Conservation (phyloP, 2,113 vertebrate species). For the Perca flavescens region DNA sequence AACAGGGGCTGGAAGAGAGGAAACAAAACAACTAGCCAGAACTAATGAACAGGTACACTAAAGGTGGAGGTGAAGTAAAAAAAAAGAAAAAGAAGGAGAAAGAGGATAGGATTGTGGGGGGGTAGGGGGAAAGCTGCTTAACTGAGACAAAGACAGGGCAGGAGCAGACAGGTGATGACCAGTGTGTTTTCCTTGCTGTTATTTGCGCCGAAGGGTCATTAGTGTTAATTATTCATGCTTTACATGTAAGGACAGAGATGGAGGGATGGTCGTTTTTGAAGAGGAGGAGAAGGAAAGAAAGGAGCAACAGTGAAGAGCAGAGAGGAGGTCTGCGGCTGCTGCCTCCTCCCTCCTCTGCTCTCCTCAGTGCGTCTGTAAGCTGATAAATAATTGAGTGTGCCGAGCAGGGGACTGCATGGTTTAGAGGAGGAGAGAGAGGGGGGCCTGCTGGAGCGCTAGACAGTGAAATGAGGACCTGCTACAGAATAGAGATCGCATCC, state of each 20-base stretch:
- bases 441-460: conserved; percentile 55
- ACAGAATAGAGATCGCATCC: conserved; percentile 57
- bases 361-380: conserved; percentile 68
- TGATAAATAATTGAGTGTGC: conserved; percentile 80
- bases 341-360: conserved; percentile 50
- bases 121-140: neutral
- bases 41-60: conserved; percentile 58
- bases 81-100: neutral
- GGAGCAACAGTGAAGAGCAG: conserved; percentile 40
- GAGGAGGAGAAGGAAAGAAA: conserved; percentile 38
- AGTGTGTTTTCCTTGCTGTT: conserved; percentile 25
- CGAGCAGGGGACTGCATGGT: conserved; percentile 69
- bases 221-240: conserved; percentile 54
- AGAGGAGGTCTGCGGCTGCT: conserved; percentile 52
- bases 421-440: conserved; percentile 51
- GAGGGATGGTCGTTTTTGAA: conserved; percentile 53
- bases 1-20: conserved; percentile 29
- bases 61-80: conserved; percentile 1
- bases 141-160: neutral
- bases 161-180: conserved; percentile 51
- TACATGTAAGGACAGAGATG: conserved; percentile 29
- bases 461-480: conserved; percentile 63
- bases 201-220: conserved; percentile 29
- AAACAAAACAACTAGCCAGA: conserved; percentile 61
- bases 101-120: neutral